phyloP scores from a whole-genome alignment of 1,140 invertebrate genomes.

The Coptotermes formosanus region DNA sequence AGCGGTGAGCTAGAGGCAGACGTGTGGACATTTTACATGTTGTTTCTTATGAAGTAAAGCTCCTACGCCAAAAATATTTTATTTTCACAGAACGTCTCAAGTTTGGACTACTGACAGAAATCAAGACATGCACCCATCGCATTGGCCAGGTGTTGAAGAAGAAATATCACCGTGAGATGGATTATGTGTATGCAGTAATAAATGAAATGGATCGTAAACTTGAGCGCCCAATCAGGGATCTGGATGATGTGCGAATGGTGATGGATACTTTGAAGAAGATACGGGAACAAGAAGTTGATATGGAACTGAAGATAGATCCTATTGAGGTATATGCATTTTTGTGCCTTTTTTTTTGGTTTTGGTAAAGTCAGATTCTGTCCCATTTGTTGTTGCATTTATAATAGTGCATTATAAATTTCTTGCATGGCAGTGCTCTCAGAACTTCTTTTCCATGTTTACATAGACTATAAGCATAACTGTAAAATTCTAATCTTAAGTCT shows the following conservation, averaged over 20 bases:
- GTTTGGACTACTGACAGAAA: constrained; percentile 79
- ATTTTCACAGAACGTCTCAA: constrained; percentile 76
- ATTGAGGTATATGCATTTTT: constrained; percentile 66
- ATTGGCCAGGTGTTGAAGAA: constrained; percentile 89
- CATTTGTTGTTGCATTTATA: no score
- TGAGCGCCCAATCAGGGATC: constrained; percentile 80
- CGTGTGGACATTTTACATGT: no score
- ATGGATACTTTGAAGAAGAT: constrained; percentile 94
- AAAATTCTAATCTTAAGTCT: no score
- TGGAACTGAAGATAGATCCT: constrained; percentile 90
- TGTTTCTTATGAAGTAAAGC: no score
- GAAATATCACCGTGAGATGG: constrained; percentile 91
- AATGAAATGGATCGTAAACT: constrained; percentile 88
- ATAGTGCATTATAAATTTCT: neutral
- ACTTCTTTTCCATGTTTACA: no score
- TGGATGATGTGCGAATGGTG: constrained; percentile 89
- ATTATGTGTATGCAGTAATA: constrained; percentile 90
- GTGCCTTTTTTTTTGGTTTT: no score
- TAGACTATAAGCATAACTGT: no score
- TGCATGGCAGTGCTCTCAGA: neutral
- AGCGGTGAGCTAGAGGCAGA: neutral
- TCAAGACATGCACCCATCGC: constrained; percentile 72
- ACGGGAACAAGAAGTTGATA: constrained; percentile 90
- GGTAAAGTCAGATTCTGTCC: no score
- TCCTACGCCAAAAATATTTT: no score